Base-by-base conservation (phyloP, 2,888 invertebrate species). In the Drosophila macrospina region DNA sequence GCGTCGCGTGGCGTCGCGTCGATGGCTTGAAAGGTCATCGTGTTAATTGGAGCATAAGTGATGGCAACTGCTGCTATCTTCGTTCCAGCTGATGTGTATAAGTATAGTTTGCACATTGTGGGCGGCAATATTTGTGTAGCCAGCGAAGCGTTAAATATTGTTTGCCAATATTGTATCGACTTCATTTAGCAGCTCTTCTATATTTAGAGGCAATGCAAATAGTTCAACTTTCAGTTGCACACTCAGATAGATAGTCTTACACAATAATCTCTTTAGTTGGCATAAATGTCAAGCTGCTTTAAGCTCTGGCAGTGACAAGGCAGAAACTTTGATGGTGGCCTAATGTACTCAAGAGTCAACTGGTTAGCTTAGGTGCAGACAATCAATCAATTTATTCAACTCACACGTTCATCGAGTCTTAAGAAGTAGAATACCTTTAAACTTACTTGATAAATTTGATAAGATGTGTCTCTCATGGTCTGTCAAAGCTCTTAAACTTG, bases 1-100 rank as follows among this genome's bases (percentile, higher is more conserved):
- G 55, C 73, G 69, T 66, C 69, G 67, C n/a, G n/a, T n/a, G n/a
- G n/a, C n/a, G 54, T 73, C 65, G 55, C 73, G 69, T 66, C 69
- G 67, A 55, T 80, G 56, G 47, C 61, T 72, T 45, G 57, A 86
- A 88, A 85, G 85, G 85, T 85, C 88, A 78, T 51, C 60, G 79
- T 84, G 85, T 77, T 85, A 85, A 85, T 88, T 85, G 86, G 85
- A 88, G 88, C 85, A 71, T 76, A 77, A 81, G 60, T 68, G 74
- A 76, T 76, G 77, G 68, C 78, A 74, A 47, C 56, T 60, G 28
- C 56, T 68, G 48, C 69, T 78, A 73, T 73, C 78, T 59, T 42
- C 60, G 55, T 62, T 65, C 64, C 61, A 62, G 50, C 50, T 51
- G 45, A 67, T 55, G 39, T 52, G 45, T 20, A 48, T 15, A 10